These are phyloP conservation scores for Todus mexicanus DNA, from an alignment of 2,797 vertebrate genomes.

Conservation along the genomic window DNA sequence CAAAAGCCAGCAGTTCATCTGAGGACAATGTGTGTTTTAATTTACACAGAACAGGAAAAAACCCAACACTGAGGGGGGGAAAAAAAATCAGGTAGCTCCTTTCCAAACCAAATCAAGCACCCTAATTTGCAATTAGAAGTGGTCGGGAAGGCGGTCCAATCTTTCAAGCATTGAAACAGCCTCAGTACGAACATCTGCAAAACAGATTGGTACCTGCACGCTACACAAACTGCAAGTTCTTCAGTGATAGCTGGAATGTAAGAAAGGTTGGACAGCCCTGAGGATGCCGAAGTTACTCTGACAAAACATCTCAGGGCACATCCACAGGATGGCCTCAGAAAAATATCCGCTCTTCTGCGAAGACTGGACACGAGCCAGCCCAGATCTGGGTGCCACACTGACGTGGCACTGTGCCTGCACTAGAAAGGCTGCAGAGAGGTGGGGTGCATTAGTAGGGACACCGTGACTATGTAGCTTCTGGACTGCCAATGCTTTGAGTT, in stretches of 20 bases:
- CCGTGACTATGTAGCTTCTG: accelerated
- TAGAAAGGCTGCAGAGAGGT: not conserved
- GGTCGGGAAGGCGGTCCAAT: not conserved
- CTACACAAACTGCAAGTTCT: not conserved
- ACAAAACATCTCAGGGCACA: not conserved
- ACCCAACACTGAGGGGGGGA: accelerated
- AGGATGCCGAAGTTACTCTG: accelerated
- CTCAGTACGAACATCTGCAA: not conserved
- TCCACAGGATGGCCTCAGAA: accelerated
- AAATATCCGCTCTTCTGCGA: not conserved
- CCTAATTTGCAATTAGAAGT: not conserved
- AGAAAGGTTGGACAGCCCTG: not conserved
- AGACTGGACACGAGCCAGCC: not conserved
- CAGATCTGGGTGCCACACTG: not conserved
- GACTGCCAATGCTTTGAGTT: not conserved
- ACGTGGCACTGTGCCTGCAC: not conserved
- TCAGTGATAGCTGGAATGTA: not conserved
- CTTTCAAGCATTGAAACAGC: not conserved
- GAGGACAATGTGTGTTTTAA: not conserved
- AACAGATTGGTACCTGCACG: not conserved
- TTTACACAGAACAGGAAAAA: not conserved
- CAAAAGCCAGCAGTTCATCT: not conserved
- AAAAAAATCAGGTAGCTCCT: not conserved
- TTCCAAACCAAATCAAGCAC: not conserved
- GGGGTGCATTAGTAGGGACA: not conserved